Conservation (phyloP, 1,140 invertebrate genomes). For the Neodiprion pinetum region DNA sequence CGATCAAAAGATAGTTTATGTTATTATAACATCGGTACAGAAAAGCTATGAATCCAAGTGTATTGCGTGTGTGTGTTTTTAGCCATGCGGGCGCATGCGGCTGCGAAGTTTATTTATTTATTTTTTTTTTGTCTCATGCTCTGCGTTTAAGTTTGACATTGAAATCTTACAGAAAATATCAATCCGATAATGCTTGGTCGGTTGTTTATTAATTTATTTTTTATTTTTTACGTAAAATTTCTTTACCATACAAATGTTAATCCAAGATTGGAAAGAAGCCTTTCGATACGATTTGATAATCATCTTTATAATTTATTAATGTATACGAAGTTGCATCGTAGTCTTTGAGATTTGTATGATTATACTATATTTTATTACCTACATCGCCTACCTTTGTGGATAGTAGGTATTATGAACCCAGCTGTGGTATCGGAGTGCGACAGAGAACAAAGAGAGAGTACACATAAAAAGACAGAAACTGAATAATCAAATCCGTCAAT, state of each 20-base stretch:
- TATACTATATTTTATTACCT: constrained; percentile 26
- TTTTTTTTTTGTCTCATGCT: background rate
- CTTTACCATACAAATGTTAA: too few relatives aligned
- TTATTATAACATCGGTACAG: background rate
- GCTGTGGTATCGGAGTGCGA: constrained; percentile 51
- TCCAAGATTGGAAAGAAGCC: too few relatives aligned
- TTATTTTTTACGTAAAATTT: too few relatives aligned
- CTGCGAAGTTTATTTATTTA: background rate
- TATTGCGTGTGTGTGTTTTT: background rate
- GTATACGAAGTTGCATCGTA: background rate
- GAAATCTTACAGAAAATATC: too few relatives aligned
- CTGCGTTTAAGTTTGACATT: background rate
- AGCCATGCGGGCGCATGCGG: background rate
- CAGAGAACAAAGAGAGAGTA: constrained; percentile 49
- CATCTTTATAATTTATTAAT: background rate
- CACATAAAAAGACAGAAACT: constrained; percentile 42
- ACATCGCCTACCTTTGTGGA: constrained; percentile 60
- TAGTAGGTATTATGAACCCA: constrained; percentile 61
- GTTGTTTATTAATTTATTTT: too few relatives aligned
- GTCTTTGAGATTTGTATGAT: background rate
- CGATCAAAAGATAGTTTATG: too few relatives aligned
- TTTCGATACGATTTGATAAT: background rate
- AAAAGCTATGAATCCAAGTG: background rate
- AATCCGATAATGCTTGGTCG: too few relatives aligned
- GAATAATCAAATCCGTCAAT: constrained; percentile 28